Conservation (phyloP, 2,113 vertebrate genomes). For the Cairina moschata region DNA sequence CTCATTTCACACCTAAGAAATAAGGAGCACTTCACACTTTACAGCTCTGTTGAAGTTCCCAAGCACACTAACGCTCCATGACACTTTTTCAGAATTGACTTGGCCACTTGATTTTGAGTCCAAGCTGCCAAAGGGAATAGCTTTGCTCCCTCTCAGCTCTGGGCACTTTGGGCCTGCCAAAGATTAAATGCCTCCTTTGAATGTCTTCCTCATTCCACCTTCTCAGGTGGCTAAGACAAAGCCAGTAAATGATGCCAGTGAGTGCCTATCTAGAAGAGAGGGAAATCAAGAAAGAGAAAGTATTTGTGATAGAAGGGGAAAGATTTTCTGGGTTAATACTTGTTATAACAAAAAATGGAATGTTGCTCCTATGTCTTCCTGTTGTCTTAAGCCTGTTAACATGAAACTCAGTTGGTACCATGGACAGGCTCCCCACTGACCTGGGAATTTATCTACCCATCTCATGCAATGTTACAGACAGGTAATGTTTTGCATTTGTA, state of each 20-base stretch:
- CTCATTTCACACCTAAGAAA: neutral
- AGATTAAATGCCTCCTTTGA: neutral
- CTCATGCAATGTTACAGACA: neutral
- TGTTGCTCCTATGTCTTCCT: neutral
- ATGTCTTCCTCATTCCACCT: neutral
- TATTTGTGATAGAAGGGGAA: neutral
- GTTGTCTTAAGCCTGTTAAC: neutral
- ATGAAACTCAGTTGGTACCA: accelerated
- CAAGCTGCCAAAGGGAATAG: neutral
- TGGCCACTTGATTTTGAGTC: neutral
- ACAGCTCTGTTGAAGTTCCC: neutral
- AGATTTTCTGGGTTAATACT: neutral
- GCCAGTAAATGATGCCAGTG: neutral
- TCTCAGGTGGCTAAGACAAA: neutral
- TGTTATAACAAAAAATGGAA: neutral
- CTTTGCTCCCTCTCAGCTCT: neutral
- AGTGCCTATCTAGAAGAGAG: neutral
- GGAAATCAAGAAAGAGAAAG: neutral
- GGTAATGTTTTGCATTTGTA: neutral
- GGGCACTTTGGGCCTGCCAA: neutral
- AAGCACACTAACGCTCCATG: neutral
- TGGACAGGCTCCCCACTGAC: accelerated
- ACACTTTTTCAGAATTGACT: neutral
- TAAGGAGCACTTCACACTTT: neutral
- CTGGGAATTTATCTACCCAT: neutral